These are phyloP conservation scores for Phrynocephalus guinanensis DNA, from an alignment of 2,797 vertebrate species.

Conservation along the genomic window DNA sequence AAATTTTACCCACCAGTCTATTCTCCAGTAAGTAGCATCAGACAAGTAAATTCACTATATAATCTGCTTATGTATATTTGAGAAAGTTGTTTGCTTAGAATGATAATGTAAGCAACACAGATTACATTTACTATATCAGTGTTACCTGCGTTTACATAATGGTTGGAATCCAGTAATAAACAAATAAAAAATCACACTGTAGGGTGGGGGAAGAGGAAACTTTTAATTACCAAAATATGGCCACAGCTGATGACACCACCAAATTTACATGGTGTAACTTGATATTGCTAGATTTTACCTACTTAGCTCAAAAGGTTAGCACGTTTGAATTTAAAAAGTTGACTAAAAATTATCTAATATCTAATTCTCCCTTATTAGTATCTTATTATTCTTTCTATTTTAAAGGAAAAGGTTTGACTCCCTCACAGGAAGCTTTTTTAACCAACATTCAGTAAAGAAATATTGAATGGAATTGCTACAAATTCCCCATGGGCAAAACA, in stretches of 20 bases:
- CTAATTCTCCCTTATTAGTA: background rate
- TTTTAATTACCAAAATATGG: too few species aligned
- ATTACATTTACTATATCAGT: slow-evolving; percentile 18
- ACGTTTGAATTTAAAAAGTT: background rate
- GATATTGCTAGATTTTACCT: too few species aligned
- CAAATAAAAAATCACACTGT: too few species aligned
- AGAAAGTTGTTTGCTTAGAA: slow-evolving; percentile 20
- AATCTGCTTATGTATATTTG: slow-evolving; percentile 32
- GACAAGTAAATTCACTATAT: slow-evolving; percentile 16
- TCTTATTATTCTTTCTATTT: background rate
- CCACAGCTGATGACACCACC: too few species aligned
- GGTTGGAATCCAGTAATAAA: background rate
- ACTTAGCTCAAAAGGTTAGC: background rate
- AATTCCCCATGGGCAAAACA: background rate
- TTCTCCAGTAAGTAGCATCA: slow-evolving; percentile 12
- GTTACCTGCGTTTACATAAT: background rate
- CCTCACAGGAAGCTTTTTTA: background rate
- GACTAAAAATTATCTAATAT: too few species aligned
- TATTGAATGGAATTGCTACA: background rate
- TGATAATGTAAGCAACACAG: slow-evolving; percentile 3
- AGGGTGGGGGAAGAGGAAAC: too few species aligned
- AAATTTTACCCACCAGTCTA: slow-evolving; percentile 3
- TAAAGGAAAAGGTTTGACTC: background rate
- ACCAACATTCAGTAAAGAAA: background rate
- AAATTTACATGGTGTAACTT: too few species aligned